Evolutionary conservation across 2,797 vertebrate genomes (phyloP), one percentile per base, ranked within the genome.

Genomic region (Darevskia mixta): DNA sequence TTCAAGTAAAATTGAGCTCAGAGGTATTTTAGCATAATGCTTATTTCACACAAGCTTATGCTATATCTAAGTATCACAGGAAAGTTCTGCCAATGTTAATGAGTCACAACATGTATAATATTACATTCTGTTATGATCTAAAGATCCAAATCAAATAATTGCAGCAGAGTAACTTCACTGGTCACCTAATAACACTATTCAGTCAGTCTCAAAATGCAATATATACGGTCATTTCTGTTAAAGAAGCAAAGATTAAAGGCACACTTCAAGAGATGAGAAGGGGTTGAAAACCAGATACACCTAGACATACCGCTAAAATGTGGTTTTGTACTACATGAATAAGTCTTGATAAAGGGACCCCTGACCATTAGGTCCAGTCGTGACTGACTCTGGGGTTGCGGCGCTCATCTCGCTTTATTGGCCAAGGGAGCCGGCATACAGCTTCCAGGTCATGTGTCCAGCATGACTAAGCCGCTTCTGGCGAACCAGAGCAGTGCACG

Each of bases 1-100:
- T n/a, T 38, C 73, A 89, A 88, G 84, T 71, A 85, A 93, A 88
- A 75, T n/a, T 41, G 88, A 3, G 3, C 15, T 38, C 71, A 43
- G 27, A 83, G 72, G 10, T 27, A 83, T 79, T 85, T 86, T 61
- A 89, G 11, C 82, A 35, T 87, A 49, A 76, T 8, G 4, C 80
- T 83, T 49, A 11, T 78, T 77, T 90, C 80, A 64, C 66, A 45
- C 5, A 72, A 79, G 32, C 27, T 72, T 69, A 76, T 82, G 43
- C 61, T 89, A 25, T 38, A 87, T 79, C 84, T 83, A n/a, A 38
- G 29, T 55, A 73, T n/a, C 6, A 72, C 18, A 67, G 58, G 82
- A 79, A 88, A 2, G 23, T 67, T 83, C 64, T 18, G 82, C 13
- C 29, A 35, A 32, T 83, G 35, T 73, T 78, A 64, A 75, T 64